Evolutionary conservation across 2,113 vertebrate genomes (phyloP).

Genomic region (Leucopternis melanops): DNA sequence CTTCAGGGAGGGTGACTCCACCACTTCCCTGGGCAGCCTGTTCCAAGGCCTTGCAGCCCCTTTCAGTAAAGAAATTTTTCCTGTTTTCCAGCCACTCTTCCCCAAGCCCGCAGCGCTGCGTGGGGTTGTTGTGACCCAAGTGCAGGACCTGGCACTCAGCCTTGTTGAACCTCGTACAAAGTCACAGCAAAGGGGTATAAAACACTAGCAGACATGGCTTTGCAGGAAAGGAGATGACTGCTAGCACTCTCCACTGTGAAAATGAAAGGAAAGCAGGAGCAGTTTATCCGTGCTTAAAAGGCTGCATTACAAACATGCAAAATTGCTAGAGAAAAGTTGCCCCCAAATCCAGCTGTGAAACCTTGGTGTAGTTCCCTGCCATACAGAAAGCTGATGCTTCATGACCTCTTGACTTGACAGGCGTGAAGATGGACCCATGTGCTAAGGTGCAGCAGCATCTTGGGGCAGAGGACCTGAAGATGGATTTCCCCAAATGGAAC

Average conservation of each 20-base stretch:
- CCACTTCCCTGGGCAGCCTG: not conserved
- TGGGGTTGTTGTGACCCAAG: too few relatives aligned
- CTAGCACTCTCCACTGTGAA: not conserved
- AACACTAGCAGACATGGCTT: not conserved
- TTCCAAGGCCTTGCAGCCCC: not conserved
- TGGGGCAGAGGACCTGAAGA: not conserved
- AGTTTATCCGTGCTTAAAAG: not conserved
- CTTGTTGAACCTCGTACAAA: not conserved
- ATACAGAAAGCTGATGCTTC: not conserved
- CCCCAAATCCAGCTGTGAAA: not conserved
- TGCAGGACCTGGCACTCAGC: not conserved
- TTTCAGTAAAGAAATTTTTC: not conserved
- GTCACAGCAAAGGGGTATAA: not conserved
- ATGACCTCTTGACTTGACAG: not conserved
- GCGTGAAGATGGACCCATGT: accelerated
- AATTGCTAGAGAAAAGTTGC: not conserved
- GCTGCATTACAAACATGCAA: accelerated
- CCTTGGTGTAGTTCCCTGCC: too few relatives aligned
- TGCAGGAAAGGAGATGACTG: too few relatives aligned
- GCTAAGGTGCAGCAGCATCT: accelerated
- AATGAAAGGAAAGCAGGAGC: not conserved
- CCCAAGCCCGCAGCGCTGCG: too few relatives aligned
- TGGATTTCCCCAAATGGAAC: not conserved
- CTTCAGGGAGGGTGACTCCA: not conserved
- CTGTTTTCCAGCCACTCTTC: not conserved